These are phyloP conservation scores for Formicarius rufipectus DNA, from an alignment of 2,113 vertebrate species.

Conservation along the genomic window DNA sequence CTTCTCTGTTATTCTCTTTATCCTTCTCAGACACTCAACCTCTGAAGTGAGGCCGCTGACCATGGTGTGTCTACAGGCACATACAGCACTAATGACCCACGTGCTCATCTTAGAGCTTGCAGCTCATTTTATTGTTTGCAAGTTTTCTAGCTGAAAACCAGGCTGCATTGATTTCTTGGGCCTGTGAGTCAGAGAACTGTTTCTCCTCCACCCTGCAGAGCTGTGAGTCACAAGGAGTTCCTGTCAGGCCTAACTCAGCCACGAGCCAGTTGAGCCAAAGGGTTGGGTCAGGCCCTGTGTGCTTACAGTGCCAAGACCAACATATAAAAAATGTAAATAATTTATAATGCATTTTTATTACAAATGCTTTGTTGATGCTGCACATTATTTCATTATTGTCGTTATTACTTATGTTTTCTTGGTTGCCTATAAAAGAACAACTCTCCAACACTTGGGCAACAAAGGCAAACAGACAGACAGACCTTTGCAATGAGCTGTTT, in stretches of 20 bases:
- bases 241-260: neutral
- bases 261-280: neutral
- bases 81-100: neutral
- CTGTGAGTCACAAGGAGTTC: neutral
- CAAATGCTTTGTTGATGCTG: neutral
- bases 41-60: neutral
- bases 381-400: neutral
- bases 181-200: neutral
- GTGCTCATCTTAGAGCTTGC: neutral
- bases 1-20: neutral
- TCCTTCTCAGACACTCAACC: neutral
- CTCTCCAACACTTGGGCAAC: neutral
- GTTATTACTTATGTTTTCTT: neutral
- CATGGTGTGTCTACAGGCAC: neutral
- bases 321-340: neutral
- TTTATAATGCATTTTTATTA: neutral
- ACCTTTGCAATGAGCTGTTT: neutral
- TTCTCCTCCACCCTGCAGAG: neutral
- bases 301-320: neutral
- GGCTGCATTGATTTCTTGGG: neutral
- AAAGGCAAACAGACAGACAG: neutral
- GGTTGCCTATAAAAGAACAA: neutral
- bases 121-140: neutral
- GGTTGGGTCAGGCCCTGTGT: neutral
- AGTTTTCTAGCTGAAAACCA: neutral